These are phyloP conservation scores for Hystrix cristata DNA, from an alignment of 2,113 vertebrate species.

Conservation along the genomic window DNA sequence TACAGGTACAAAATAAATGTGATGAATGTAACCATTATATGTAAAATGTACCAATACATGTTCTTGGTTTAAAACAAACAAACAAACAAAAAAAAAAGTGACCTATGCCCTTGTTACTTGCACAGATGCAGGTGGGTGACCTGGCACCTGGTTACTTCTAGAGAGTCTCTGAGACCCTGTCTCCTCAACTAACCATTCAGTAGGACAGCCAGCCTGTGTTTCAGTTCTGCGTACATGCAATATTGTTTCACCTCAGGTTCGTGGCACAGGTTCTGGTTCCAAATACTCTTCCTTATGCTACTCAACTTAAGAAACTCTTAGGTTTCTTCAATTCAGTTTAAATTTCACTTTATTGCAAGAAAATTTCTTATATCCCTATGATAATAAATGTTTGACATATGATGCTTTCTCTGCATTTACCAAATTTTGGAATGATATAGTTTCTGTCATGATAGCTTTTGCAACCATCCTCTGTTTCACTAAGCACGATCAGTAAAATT, in stretches of 20 bases:
- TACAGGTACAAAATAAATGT: no score
- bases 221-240: not conserved
- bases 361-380: not conserved
- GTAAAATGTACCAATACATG: no score
- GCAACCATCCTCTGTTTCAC: not conserved
- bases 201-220: rapidly evolving
- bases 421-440: not conserved
- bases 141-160: not conserved
- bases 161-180: not conserved
- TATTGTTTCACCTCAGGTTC: not conserved
- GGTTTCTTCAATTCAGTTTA: not conserved
- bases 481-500: not conserved
- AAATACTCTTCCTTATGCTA: not conserved
- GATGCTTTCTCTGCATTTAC: not conserved
- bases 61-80: no score
- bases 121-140: not conserved
- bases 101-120: not conserved
- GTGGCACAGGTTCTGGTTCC: not conserved
- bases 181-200: not conserved
- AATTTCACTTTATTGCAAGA: not conserved
- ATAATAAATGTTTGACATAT: not conserved
- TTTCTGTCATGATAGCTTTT: not conserved
- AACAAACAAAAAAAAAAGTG: no score
- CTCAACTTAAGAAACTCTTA: not conserved
- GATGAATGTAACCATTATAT: no score